Percentiles rank a stretch among this genome's conserved stretches.
Conservation (phyloP, 2,113 vertebrate genomes). For the Amphilophus citrinellus region DNA sequence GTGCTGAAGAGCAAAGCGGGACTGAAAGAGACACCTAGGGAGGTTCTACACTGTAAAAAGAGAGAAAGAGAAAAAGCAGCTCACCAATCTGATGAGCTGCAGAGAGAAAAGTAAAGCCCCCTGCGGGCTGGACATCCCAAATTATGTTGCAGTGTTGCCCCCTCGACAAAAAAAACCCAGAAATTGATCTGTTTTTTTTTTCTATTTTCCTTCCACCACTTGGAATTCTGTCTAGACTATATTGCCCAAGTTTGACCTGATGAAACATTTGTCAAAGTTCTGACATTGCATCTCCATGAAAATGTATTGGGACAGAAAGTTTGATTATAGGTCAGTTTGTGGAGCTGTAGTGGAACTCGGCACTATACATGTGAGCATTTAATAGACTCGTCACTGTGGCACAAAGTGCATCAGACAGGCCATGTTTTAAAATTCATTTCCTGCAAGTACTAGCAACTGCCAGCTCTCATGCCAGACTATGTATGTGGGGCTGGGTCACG, state of each 20-base stretch:
- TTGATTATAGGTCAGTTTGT: constrained; percentile 9
- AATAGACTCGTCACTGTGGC: background rate
- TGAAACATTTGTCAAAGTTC: constrained; percentile 30
- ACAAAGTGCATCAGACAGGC: background rate
- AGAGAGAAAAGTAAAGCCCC: constrained; percentile 25
- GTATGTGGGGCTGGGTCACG: too few relatives aligned
- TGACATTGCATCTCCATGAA: constrained; percentile 11
- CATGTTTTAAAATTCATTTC: background rate
- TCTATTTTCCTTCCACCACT: constrained; percentile 18
- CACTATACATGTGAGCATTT: background rate
- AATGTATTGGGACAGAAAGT: constrained; percentile 14
- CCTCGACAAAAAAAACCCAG: constrained; percentile 53
- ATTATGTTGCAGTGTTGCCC: constrained; percentile 61
- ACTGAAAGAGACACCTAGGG: background rate
- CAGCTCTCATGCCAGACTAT: too few relatives aligned
- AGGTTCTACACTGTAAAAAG: constrained; percentile 16
- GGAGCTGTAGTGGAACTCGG: background rate
- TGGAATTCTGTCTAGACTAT: constrained; percentile 14
- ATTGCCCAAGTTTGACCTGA: constrained; percentile 10
- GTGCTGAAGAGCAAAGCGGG: constrained; percentile 26
- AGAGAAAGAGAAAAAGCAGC: background rate
- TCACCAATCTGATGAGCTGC: constrained; percentile 48
- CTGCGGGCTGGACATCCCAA: constrained; percentile 44
- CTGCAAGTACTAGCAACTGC: background rate
- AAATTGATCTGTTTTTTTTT: constrained; percentile 60